Evolutionary conservation across 2,797 vertebrate species (phyloP).

Genomic region (Salmo trutta): DNA sequence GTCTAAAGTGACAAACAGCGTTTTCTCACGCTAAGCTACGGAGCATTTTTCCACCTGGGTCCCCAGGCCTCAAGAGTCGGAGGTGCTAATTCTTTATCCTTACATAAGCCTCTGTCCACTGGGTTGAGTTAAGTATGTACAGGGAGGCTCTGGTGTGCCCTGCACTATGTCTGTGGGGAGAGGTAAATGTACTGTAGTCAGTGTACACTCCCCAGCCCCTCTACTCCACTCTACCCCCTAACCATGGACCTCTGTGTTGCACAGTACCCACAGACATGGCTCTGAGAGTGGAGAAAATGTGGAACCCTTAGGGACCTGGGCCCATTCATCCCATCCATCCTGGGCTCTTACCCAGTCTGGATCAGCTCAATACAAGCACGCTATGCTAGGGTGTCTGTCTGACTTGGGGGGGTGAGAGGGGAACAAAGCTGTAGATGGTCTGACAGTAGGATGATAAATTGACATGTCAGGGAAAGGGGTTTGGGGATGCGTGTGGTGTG

Average conservation of each 20-base stretch:
- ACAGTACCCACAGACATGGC: background rate
- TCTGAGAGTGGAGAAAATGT: constrained; percentile 1
- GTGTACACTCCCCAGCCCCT: background rate
- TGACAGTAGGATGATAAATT: background rate
- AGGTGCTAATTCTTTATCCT: background rate
- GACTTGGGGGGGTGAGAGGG: background rate
- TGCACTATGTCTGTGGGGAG: background rate
- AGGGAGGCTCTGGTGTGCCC: constrained; percentile 16
- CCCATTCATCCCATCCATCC: constrained; percentile 15
- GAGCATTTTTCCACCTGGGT: constrained; percentile 5
- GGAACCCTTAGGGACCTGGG: too few relatives aligned
- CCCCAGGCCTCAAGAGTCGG: background rate
- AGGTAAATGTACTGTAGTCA: too few relatives aligned
- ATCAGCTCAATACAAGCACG: constrained; percentile 22
- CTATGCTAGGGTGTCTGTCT: background rate
- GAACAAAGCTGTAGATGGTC: background rate
- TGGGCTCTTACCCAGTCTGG: constrained; percentile 21
- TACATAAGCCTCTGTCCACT: constrained; percentile 13
- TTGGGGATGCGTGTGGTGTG: background rate
- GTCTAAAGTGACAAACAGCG: background rate
- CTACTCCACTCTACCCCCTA: background rate
- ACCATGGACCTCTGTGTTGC: background rate
- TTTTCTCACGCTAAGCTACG: background rate
- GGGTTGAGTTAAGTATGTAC: background rate
- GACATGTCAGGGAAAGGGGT: background rate